phyloP scores from a whole-genome alignment of 2,888 invertebrate species.

The Trachelus troglodyta region DNA sequence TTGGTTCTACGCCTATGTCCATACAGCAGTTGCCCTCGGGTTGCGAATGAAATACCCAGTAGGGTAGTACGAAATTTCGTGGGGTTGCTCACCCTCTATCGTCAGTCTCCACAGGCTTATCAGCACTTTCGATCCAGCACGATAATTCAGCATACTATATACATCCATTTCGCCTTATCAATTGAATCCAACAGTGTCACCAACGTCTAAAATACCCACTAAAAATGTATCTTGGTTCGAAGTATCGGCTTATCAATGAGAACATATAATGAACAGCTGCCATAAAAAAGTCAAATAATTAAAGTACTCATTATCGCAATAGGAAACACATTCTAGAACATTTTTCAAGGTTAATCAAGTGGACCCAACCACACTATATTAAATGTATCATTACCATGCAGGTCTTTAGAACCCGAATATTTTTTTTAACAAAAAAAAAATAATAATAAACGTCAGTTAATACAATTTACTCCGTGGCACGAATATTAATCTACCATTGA shows the following conservation, averaged over 20 bases:
- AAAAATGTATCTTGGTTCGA: background rate
- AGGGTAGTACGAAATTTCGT: conserved; percentile 26
- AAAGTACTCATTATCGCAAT: background rate
- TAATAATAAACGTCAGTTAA: background rate
- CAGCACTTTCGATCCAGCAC: background rate
- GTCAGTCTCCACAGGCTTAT: background rate
- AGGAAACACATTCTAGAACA: background rate
- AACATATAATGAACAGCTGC: no score
- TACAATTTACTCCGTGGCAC: background rate
- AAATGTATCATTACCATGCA: no score
- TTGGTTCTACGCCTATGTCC: background rate
- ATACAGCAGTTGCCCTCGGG: background rate
- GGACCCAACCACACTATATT: background rate
- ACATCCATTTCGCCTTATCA: background rate
- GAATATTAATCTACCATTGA: background rate
- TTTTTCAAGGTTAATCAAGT: background rate
- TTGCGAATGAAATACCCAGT: conserved; percentile 23
- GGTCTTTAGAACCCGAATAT: background rate
- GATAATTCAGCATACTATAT: background rate
- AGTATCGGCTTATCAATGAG: background rate
- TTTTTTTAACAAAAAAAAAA: background rate
- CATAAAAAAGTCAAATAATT: background rate
- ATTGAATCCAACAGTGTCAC: background rate
- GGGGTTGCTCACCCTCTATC: conserved; percentile 30
- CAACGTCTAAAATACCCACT: background rate